These are phyloP conservation scores for Drosophila setifemur DNA, from an alignment of 1,140 invertebrate species.

Conservation along the genomic window DNA sequence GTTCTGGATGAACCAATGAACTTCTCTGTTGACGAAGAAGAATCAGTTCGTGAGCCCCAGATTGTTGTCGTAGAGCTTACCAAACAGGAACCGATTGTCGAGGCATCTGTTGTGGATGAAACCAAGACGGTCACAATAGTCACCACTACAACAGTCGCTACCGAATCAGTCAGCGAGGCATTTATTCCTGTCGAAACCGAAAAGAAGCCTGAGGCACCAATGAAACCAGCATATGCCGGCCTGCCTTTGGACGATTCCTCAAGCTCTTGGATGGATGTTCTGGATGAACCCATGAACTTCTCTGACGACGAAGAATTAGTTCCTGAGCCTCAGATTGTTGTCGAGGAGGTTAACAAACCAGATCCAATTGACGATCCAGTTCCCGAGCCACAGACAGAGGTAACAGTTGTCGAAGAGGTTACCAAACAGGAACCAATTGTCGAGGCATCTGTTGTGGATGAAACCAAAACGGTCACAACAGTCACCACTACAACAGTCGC, in stretches of 20 bases:
- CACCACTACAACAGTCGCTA: not conserved
- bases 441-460: not conserved
- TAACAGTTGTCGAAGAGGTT: not conserved
- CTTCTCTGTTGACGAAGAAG: constrained; percentile 30
- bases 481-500: constrained; percentile 18
- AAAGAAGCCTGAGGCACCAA: constrained; percentile 14
- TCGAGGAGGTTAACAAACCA: not conserved
- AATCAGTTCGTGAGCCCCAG: no score
- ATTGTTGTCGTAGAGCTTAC: not conserved
- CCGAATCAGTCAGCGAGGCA: not conserved
- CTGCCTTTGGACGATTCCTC: constrained; percentile 83
- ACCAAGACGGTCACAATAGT: not conserved
- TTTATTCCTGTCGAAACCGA: not conserved
- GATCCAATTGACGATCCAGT: not conserved
- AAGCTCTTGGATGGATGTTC: constrained; percentile 83
- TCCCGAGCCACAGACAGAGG: not conserved
- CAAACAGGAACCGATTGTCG: not conserved
- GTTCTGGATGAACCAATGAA: constrained; percentile 81
- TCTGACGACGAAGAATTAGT: constrained; percentile 69
- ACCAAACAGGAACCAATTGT: not conserved
- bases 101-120: not conserved
- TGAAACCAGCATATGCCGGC: constrained; percentile 67
- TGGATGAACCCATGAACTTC: constrained; percentile 83
- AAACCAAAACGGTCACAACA: not conserved
- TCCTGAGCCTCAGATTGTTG: not conserved